Evolutionary conservation across 2,797 vertebrate species (phyloP), one percentile per base, ranked within the genome.

Genomic region (Xenopus petersii): DNA sequence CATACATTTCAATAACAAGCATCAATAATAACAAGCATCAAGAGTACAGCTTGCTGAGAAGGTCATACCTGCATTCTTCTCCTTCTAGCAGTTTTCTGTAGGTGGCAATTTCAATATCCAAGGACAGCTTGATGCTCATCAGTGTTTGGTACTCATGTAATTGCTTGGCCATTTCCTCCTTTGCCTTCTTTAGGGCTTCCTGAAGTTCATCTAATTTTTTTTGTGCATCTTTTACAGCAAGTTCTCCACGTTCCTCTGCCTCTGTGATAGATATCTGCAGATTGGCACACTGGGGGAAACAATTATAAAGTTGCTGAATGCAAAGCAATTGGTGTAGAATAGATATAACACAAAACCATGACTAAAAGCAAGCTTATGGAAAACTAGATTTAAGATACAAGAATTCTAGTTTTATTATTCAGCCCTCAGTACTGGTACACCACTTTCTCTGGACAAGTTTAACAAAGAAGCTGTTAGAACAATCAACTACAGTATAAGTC

Each of bases 31-130:
- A 30, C 26, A 54, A 54, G 49, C 12, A 16, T 12, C 15, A 54
- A 54, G 49, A 10, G 15, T 16, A 42, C 36, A 42, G 8, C 6
- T 6, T 42, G 36, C 36, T 42, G 5, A 42, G 36, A 42, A 6
- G 36, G 36, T 42, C 36, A 42, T 51, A 89, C 88, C 89, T 86
- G 84, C 75, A 85, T 75, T 90, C 88, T 73, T 90, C 87, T 71
- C 86, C 86, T 85, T 94, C 92, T 87, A 95, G 89, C 77, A 95
- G 86, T 82, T 92, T 89, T n/a, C 79, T 75, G 81, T 95, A 95
- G 67, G 95, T 96, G 0, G 92, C 92, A 0, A 98, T 98, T 88
- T 97, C 96, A 0, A 97, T 94, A 48, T 96, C 95, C 85, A 97
- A 78, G 9, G 94, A 89, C 88, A 98, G 82, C 67, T 97, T 97